Evolutionary conservation across 2,888 invertebrate genomes (phyloP), one percentile per base, ranked within the genome.

Genomic region (Ypsolopha sequella): DNA sequence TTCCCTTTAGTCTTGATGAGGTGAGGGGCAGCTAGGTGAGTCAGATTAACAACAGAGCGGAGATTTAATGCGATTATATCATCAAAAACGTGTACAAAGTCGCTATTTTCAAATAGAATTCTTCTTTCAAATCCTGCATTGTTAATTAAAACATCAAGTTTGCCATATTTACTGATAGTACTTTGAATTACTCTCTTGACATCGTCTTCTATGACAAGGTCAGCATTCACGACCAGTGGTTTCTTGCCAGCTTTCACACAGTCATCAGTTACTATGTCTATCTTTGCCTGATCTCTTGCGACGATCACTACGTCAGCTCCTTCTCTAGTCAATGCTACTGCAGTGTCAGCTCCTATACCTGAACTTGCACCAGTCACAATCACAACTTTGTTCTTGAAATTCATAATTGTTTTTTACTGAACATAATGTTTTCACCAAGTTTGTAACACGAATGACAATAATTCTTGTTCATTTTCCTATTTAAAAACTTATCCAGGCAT

Each of bases 281-380:
- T 58, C 54, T 73, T 64, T 2, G 56, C 52, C 41, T 73, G 69
- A 54, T 78, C 67, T 59, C 77, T 65, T 10, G 73, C 77, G 0
- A 79, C 63, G 2, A 80, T 54, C 0, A 70, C 61, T 0, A 80
- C 61, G 14, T 60, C 58, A 1, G 77, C 78, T 11, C 72, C 68
- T 35, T 74, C 64, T 50, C 64, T 68, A 34, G 69, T 60, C 14
- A 76, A 73, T 0, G 53, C n/a, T 9, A 66, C 52, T 0, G 73
- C 75, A 9, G 66, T 62, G 1, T 68, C 57, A 0, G 70, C 73
- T 7, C 77, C 76, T 2, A 79, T 75, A 0, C 76, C 76, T 7
- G 77, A 76, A 54, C 77, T 78, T 0, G 75, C 72, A 1, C 79
- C 80, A 0, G 76, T 77, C 0, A 80, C 64, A 8, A 80, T 62